Evolutionary conservation across 2,888 invertebrate species (phyloP).

Genomic region (Muschampia plurimacula): DNA sequence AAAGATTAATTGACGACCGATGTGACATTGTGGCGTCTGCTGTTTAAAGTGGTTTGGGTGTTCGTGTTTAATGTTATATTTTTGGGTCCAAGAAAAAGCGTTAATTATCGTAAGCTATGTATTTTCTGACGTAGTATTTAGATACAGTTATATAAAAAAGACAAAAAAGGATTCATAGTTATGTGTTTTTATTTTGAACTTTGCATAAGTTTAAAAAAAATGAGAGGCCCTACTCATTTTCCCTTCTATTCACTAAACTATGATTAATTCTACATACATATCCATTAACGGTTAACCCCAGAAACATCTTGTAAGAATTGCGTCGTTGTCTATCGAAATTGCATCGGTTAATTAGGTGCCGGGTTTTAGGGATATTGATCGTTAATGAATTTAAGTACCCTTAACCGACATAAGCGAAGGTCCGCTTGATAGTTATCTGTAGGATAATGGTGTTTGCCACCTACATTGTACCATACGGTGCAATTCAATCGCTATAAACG

Average conservation of each 20-base stretch:
- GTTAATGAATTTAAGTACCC: slow-evolving; percentile 1
- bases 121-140: too few species aligned
- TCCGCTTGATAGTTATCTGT: background rate
- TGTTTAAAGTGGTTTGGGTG: background rate
- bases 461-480: background rate
- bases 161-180: too few species aligned
- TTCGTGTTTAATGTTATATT: background rate
- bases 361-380: slow-evolving; percentile 1
- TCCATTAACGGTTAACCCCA: background rate
- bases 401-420: background rate
- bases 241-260: too few species aligned
- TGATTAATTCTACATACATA: too few species aligned
- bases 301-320: background rate
- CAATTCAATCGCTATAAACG: background rate
- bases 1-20: slow-evolving; percentile 2
- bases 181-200: too few species aligned
- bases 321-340: background rate
- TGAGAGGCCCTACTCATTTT: too few species aligned
- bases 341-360: background rate
- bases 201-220: too few species aligned
- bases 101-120: too few species aligned
- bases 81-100: too few species aligned
- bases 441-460: background rate
- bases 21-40: background rate
- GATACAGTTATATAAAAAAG: too few species aligned